Conservation (phyloP, 35 echinoderm and acorn worm species). For the Ptychodera flava region DNA sequence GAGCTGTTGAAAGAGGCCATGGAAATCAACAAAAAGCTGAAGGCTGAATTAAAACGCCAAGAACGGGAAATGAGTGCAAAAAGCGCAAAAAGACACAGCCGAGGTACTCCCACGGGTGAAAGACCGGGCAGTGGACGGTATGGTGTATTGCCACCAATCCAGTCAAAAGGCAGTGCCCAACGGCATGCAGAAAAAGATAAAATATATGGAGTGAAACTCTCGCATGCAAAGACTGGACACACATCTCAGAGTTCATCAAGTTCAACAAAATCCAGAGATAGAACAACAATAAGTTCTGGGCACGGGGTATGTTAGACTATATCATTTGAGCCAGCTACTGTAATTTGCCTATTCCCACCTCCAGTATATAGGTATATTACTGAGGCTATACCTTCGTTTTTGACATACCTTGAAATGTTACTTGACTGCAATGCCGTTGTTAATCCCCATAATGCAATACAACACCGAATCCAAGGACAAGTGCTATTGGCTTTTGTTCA, state of each 20-base stretch:
- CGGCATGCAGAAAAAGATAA: background rate
- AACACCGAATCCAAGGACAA: background rate
- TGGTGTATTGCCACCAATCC: background rate
- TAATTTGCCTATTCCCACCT: too few relatives aligned
- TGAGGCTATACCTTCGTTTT: background rate
- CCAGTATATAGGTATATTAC: background rate
- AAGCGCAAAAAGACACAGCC: background rate
- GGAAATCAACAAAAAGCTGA: constrained; percentile 45
- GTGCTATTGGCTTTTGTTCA: too few relatives aligned
- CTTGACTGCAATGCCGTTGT: too few relatives aligned
- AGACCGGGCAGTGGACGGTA: background rate
- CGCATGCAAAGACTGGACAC: background rate
- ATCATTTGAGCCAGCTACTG: background rate
- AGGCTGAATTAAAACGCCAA: constrained; percentile 32
- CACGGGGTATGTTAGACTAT: background rate
- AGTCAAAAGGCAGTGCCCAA: background rate
- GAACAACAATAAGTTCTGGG: background rate
- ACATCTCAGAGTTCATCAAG: background rate
- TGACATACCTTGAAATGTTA: background rate
- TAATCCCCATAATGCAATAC: background rate
- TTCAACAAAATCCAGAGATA: background rate
- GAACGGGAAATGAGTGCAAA: background rate
- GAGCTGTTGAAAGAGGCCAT: constrained; percentile 29
- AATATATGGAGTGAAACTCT: background rate
- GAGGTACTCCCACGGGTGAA: background rate